Evolutionary conservation across 2,113 vertebrate genomes (phyloP).

Genomic region (Sinocyclocheilus anophthalmus): DNA sequence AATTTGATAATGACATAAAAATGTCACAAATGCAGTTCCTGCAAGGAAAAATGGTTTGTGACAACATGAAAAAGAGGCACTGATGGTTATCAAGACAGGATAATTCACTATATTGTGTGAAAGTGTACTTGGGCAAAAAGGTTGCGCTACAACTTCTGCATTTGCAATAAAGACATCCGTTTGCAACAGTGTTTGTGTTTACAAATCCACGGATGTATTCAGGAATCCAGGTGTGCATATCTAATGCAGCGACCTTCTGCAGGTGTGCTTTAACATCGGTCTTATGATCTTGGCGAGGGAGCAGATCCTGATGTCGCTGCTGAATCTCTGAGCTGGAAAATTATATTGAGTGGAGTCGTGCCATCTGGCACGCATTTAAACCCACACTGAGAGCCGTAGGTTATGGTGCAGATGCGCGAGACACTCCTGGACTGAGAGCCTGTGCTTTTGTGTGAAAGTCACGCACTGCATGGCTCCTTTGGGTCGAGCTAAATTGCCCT

Average conservation of each 20-base stretch:
- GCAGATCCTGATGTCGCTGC: neutral
- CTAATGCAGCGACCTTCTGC: neutral
- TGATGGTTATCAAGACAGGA: neutral
- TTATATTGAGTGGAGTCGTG: constrained; percentile 11
- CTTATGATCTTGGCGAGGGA: neutral
- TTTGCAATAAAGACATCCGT: neutral
- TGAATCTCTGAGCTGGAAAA: constrained; percentile 7
- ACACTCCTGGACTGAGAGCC: constrained; percentile 9
- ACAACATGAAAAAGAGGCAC: neutral
- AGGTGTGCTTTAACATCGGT: constrained; percentile 8
- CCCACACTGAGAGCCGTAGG: constrained; percentile 7
- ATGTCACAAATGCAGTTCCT: neutral
- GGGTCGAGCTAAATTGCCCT: neutral
- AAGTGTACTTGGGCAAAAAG: neutral
- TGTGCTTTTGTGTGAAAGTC: constrained; percentile 39
- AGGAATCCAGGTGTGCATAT: neutral
- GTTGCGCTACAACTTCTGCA: neutral
- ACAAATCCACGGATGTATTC: neutral
- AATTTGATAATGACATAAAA: neutral
- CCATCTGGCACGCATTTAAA: constrained; percentile 40
- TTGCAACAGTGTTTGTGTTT: neutral
- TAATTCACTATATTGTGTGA: neutral
- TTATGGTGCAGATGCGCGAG: neutral
- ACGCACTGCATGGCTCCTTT: neutral
- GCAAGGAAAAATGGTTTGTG: neutral